Evolutionary conservation across 2,113 vertebrate species (phyloP), one percentile per base, ranked within the genome.

Genomic region (Seriola aureovittata): DNA sequence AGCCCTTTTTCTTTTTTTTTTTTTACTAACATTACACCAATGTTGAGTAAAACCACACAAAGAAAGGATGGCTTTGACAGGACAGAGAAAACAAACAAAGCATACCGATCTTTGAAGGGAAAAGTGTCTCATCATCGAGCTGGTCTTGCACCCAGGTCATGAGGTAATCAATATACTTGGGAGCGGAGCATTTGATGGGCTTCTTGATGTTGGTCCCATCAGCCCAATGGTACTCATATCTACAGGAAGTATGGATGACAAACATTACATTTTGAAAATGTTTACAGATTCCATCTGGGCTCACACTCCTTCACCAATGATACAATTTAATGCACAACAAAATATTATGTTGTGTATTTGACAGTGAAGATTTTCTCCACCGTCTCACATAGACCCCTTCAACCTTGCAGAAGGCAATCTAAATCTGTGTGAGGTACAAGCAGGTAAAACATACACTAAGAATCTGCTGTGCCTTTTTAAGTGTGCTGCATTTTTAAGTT

Each of bases 81-180:
- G 46, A 62, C 8, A 36, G 23, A 48, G 10, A 8, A 3, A 48
- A 58, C 0, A 1, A 17, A 25, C 11, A 8, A 36, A 52, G 42
- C 94, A 60, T 88, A 98, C 97, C 98, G 0, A 99, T 99, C 93
- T 99, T 99, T 8, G 97, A 98, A 52, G 98, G 98, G 92, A 98
- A 99, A 32, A 99, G 97, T 0, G 97, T 98, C 90, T 99, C 98
- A 0, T 99, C 98, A 5, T 99, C 98, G 14, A 99, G 96, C 93
- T 99, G 97, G 92, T 99, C 97, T 85, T 99, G 98, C 84, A 99
- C 98, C 98, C 98, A 99, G 1, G 97, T 99, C 98, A 99, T 99
- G 93, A 99, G 87, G 92, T 98, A 98, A 85, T 99, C 97, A 3
- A 99, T 99, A 67, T 99, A 98, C 85, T 99, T 98, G 1, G 98